phyloP scores from a whole-genome alignment of 2,797 vertebrate genomes.

The Falco naumanni region DNA sequence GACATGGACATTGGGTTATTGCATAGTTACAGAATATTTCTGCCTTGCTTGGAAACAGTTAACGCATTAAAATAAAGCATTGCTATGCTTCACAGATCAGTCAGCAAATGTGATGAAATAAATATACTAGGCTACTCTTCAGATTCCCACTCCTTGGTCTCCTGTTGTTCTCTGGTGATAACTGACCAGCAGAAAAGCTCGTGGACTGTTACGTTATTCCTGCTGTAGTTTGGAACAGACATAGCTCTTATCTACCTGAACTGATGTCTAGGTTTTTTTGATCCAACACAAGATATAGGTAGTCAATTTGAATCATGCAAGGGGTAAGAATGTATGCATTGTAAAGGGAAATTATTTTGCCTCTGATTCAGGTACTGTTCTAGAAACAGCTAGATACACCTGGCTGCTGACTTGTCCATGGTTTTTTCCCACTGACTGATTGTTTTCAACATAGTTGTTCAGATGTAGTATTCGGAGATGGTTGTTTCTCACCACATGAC shows the following conservation, averaged over 20 bases:
- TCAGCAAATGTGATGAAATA: not conserved
- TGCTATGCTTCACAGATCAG: not conserved
- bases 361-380: not conserved
- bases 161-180: not conserved
- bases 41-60: not conserved
- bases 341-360: not conserved
- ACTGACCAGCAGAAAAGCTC: not conserved
- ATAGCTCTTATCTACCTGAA: not conserved
- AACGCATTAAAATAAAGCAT: not conserved
- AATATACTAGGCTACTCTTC: not conserved
- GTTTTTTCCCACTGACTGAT: not conserved
- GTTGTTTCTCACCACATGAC: not conserved
- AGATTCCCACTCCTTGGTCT: not conserved
- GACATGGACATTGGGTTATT: not conserved
- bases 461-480: not conserved
- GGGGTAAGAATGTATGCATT: not conserved
- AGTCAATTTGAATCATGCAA: not conserved
- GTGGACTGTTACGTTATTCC: not conserved
- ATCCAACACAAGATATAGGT: not conserved
- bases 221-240: not conserved
- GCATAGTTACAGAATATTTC: not conserved
- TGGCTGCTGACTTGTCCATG: not conserved
- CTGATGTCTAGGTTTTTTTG: not conserved
- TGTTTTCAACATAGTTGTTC: not conserved
- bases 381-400: not conserved